Conservation (phyloP, 2,113 vertebrate genomes). For the Ranitomeya imitator region DNA sequence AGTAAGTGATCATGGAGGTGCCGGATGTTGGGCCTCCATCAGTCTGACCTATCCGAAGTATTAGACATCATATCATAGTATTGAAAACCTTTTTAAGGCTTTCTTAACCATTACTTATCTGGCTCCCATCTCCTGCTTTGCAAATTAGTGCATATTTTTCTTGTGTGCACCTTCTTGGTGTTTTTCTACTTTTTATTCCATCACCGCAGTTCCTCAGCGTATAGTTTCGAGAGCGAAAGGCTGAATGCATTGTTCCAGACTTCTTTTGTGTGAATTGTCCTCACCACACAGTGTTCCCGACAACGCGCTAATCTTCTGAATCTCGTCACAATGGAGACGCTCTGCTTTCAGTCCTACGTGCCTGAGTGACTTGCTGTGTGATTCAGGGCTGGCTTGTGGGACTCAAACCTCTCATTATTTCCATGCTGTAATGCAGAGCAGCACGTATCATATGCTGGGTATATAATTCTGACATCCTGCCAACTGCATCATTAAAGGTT, state of each 20-base stretch:
- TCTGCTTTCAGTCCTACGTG: constrained; percentile 31
- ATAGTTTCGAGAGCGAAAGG: neutral
- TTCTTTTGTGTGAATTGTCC: neutral
- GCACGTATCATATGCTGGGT: neutral
- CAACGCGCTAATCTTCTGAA: neutral
- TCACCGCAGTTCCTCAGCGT: neutral
- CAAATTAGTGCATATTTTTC: too few species aligned
- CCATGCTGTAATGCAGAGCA: neutral
- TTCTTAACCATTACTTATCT: too few species aligned
- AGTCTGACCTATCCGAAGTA: too few species aligned
- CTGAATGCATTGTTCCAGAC: neutral
- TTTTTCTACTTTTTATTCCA: neutral
- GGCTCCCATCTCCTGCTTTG: too few species aligned
- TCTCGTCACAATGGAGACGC: neutral
- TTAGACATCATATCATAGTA: too few species aligned
- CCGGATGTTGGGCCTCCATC: too few species aligned
- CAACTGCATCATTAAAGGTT: neutral
- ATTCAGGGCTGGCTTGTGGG: neutral
- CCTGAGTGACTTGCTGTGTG: neutral
- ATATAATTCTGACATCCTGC: neutral
- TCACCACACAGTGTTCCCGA: neutral
- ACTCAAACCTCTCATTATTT: constrained; percentile 29
- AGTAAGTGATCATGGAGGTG: too few species aligned
- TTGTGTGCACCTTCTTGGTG: neutral
- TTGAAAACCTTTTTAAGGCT: too few species aligned